Evolutionary conservation across 2,113 vertebrate genomes (phyloP).

Genomic region (Asarcornis scutulata): DNA sequence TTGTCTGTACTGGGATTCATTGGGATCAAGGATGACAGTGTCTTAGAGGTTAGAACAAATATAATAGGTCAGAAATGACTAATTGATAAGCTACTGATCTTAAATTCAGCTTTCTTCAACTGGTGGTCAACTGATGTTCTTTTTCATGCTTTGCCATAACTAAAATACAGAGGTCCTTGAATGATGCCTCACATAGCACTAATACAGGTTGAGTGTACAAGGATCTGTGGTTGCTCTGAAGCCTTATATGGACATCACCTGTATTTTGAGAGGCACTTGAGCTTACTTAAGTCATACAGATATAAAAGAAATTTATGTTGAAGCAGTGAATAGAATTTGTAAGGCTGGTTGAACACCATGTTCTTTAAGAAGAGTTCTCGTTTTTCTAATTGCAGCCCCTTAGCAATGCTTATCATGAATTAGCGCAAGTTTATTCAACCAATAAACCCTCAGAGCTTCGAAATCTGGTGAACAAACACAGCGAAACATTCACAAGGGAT

Average conservation of each 20-base stretch:
- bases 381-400: slow-evolving; percentile 84
- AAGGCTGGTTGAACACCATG: not conserved
- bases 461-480: slow-evolving; percentile 93
- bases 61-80: not conserved
- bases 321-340: not conserved
- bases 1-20: accelerated
- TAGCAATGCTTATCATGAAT: slow-evolving; percentile 97
- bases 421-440: slow-evolving; percentile 95
- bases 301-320: too few relatives aligned
- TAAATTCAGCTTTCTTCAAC: not conserved
- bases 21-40: not conserved
- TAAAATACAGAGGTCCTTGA: not conserved
- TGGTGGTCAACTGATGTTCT: not conserved
- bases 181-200: not conserved
- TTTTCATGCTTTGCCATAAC: not conserved
- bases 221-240: not conserved
- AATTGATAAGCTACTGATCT: not conserved
- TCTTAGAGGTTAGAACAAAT: not conserved
- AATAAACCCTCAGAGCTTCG: slow-evolving; percentile 96
- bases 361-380: not conserved
- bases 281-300: too few relatives aligned
- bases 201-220: not conserved
- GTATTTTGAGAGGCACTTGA: not conserved
- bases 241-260: accelerated
- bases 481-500: slow-evolving; percentile 92